Base-by-base conservation (phyloP, 2,888 invertebrate genomes). In the Thyatira batis region DNA sequence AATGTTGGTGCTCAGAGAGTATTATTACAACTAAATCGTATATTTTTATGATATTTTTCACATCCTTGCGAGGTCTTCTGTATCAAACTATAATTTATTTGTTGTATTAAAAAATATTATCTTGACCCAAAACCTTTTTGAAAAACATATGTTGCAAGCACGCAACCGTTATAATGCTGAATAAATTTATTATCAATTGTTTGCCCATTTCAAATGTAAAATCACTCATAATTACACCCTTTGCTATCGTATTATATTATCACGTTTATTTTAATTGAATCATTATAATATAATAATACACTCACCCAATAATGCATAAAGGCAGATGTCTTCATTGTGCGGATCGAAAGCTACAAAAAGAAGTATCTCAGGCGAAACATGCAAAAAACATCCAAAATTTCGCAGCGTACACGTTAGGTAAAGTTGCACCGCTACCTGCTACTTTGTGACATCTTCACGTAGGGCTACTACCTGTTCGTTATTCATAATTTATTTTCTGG, bases 361-460 rank as follows among this genome's bases (percentile, higher is more conserved):
- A 77, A 80, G 76, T 76, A 74, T 68, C 69, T 66, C 68, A 73
- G 73, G 69, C 66, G 73, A 65, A 70, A 71, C 75, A 78, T 85
- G 84, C 80, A 85, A 87, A 87, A 89, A 88, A 84, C 76, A 77
- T 80, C 82, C 86, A 75, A 88, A 88, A 85, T 87, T 86, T 85
- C 77, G 79, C 82, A 84, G 76, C 82, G 81, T 80, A 82, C 23
- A 23, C 80, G 84, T 84, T 83, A 79, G 74, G 56, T 53, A 49
- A 46, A 76, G 78, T 77, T 80, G 83, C 82, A 78, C 73, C 80
- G 71, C 84, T 91, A 89, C 89, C 89, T 90, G 90, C 89, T 90
- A 89, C 84, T 88, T 88, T 88, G 85, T 88, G 85, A 87, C 87
- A 85, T 88, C 89, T 89, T 85, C 82, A 83, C 74, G 61, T 81